Conservation (phyloP, 2,113 vertebrate genomes). For the Felis chaus region DNA sequence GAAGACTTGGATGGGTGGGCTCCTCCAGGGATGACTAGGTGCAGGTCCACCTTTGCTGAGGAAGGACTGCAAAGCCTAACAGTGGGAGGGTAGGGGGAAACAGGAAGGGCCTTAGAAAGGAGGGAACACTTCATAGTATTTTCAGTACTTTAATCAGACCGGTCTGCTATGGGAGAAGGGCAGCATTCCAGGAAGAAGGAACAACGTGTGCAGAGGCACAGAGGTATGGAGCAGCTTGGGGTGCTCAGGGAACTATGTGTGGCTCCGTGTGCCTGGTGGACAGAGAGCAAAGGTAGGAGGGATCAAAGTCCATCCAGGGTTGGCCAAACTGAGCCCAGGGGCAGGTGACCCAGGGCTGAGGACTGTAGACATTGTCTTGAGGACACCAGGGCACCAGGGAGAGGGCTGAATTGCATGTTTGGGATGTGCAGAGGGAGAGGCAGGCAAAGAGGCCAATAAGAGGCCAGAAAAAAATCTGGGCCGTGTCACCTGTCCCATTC, state of each 20-base stretch:
- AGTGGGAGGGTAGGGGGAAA: rapidly evolving
- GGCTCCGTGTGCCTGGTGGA: not conserved
- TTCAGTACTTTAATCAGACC: not conserved
- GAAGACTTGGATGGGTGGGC: too few species aligned
- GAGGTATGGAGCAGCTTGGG: not conserved
- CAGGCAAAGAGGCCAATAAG: not conserved
- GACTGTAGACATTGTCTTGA: not conserved
- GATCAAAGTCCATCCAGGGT: not conserved
- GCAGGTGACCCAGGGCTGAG: not conserved
- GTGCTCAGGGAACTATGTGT: not conserved
- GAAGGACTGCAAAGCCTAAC: not conserved
- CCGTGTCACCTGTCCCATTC: rapidly evolving
- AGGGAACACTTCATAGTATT: not conserved
- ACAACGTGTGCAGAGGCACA: not conserved
- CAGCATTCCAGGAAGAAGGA: not conserved
- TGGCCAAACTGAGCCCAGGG: not conserved
- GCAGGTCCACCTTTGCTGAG: not conserved
- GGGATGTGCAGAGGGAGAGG: not conserved
- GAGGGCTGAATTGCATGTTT: not conserved
- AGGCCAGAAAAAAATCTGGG: too few species aligned
- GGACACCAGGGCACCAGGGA: not conserved
- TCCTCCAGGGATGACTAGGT: not conserved
- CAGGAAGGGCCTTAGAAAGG: not conserved
- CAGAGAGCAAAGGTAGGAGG: not conserved
- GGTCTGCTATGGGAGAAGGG: not conserved